Percentiles rank a stretch among this genome's conserved stretches.
phyloP scores from a whole-genome alignment of 2,113 vertebrate genomes.

The Percopsis transmontana region DNA sequence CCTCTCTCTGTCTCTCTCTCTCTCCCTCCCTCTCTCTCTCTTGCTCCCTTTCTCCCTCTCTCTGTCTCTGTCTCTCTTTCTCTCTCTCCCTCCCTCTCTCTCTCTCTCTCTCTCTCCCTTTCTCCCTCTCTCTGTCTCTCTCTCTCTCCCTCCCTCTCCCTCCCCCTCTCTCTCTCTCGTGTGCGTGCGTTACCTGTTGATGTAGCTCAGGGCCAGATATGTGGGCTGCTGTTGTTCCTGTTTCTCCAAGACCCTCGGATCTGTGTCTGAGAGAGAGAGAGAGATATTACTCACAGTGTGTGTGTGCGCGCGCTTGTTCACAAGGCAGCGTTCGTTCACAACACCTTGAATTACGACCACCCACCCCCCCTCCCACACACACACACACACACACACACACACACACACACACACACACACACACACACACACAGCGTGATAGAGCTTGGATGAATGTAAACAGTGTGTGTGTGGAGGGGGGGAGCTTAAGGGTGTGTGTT shows the following conservation, averaged over 20 bases:
- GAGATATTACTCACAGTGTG: conserved; percentile 37
- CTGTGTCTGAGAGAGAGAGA: conserved; percentile 86
- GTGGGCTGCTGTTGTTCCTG: conserved; percentile 99
- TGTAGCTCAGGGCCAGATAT: conserved; percentile 97
- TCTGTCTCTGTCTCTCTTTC: too few species aligned
- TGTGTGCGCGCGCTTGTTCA: too few species aligned
- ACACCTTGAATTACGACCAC: not conserved
- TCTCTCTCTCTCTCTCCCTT: conserved; percentile 25
- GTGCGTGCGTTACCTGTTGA: conserved; percentile 86
- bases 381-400: not conserved
- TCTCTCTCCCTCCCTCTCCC: conserved; percentile 41
- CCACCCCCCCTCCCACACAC: not conserved
- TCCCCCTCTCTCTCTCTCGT: conserved; percentile 7
- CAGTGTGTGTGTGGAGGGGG: conserved; percentile 12
- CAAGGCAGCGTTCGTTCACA: too few species aligned
- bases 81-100: conserved; percentile 4
- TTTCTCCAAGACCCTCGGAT: conserved; percentile 97
- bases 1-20: conserved; percentile 15
- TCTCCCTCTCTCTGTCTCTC: conserved; percentile 43
- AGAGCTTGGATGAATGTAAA: not conserved
- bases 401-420: not conserved
- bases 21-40: not conserved
- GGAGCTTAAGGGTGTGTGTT: conserved; percentile 42
- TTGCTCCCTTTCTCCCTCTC: too few species aligned
- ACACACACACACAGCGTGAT: conserved; percentile 9